A percentile compares a stretch with the other conserved stretches of the same genome.
These are phyloP conservation scores for Chloroceryle amazona DNA, from an alignment of 2,797 vertebrate genomes.

Conservation along the genomic window DNA sequence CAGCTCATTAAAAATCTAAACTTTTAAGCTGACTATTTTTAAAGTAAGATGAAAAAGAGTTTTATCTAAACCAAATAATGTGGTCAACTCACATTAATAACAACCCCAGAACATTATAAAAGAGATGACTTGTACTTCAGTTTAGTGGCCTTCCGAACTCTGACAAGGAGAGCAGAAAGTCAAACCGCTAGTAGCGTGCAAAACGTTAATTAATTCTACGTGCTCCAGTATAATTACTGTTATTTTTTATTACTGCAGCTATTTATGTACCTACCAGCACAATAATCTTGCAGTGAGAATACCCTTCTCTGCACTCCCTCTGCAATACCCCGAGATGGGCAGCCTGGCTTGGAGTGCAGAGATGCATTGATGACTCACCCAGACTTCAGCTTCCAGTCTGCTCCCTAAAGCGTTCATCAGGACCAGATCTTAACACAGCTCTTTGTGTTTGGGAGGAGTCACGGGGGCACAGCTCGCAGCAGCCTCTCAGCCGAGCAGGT, in stretches of 20 bases:
- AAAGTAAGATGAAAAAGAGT: not conserved
- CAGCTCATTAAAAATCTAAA: no score
- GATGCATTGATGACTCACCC: not conserved
- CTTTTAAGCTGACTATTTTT: not conserved
- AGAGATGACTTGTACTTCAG: not conserved
- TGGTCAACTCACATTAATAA: not conserved
- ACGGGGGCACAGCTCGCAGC: not conserved
- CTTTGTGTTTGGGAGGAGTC: not conserved
- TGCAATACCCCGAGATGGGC: not conserved
- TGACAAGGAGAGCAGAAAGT: not conserved
- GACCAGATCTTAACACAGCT: not conserved
- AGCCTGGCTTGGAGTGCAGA: not conserved
- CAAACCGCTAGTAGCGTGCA: rapidly evolving
- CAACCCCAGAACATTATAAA: not conserved
- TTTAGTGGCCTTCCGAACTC: not conserved
- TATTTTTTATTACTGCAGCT: not conserved
- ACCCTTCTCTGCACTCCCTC: not conserved
- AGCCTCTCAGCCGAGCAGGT: not conserved
- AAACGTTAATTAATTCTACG: not conserved
- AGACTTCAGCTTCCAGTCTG: not conserved
- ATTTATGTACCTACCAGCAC: rapidly evolving
- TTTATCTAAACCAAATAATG: rapidly evolving
- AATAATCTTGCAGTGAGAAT: not conserved
- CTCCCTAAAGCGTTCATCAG: not conserved
- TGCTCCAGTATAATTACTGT: not conserved